Evolutionary conservation across 2,113 vertebrate species (phyloP).

Genomic region (Syngnathoides biaculeatus): DNA sequence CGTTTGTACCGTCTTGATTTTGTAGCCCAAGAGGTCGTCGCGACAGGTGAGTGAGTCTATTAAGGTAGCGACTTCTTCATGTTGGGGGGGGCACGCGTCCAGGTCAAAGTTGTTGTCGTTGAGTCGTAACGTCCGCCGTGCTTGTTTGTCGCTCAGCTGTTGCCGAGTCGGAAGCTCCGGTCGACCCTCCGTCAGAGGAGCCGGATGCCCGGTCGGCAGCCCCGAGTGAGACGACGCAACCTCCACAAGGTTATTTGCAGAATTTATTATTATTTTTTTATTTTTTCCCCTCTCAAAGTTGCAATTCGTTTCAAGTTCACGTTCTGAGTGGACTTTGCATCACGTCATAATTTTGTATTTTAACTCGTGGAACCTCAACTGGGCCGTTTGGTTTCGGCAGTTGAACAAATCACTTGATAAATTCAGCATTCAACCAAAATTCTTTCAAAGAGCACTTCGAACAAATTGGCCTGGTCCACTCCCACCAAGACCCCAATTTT

Average conservation of each 20-base stretch:
- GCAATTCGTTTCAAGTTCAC: not conserved
- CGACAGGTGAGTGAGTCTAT: constrained; percentile 25
- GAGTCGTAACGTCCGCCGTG: no score
- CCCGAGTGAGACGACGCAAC: constrained; percentile 32
- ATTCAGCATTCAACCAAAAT: not conserved
- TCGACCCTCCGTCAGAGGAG: constrained; percentile 21
- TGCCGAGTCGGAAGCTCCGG: constrained; percentile 21
- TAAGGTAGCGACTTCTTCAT: no score
- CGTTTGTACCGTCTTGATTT: not conserved
- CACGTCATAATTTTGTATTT: not conserved
- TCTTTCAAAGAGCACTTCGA: not conserved
- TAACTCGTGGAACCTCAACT: constrained; percentile 11
- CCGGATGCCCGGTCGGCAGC: constrained; percentile 23
- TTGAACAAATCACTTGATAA: not conserved
- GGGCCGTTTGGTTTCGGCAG: constrained; percentile 11
- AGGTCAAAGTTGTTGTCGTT: not conserved
- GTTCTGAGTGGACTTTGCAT: not conserved
- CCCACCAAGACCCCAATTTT: no score
- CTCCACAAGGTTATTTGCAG: constrained; percentile 48
- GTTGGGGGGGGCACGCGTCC: no score
- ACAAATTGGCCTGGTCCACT: no score
- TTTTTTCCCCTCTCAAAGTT: constrained; percentile 12
- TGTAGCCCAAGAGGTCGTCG: constrained; percentile 23
- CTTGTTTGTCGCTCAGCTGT: constrained; percentile 27
- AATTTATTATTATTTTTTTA: not conserved